Evolutionary conservation across 2,888 invertebrate genomes (phyloP), one percentile per base, ranked within the genome.

Genomic region (Nymphalis urticae): DNA sequence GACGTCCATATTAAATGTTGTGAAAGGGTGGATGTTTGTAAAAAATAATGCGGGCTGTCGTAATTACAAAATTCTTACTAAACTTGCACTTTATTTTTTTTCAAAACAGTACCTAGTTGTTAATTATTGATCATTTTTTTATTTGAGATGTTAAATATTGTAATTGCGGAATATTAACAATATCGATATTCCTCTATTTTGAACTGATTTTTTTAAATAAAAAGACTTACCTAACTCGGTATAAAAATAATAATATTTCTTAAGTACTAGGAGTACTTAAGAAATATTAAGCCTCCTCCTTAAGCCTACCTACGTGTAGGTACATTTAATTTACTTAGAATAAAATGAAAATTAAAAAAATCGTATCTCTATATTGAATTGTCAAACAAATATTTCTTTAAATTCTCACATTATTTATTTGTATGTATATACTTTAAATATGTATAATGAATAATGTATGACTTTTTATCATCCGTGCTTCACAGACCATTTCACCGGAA

Each of bases 401-500:
- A 56, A 13, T 42, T 58, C 36, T 48, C 32, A 61, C 27, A 61
- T 17, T 6, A 48, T 61, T 27, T 48, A 48, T 48, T 16, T 9
- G 53, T 1, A n/a, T 27, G 27, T 53, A 53, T 53, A n/a, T 54
- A 32, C 48, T n/a, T 42, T 32, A 48, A 54, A 48, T 62, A 62
- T 24, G 56, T 72, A 67, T 71, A 67, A 85, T 90, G 86, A 87
- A 89, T 88, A 84, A 88, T 88, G 81, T 79, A 89, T 83, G 79
- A 79, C 69, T 83, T 85, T 86, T 84, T 85, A 89, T 86, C 84
- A 78, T 85, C 80, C 85, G 82, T 82, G 78, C 84, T 81, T 88
- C 77, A 87, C 88, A 83, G 88, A 79, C 90, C 90, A 92, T 92
- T 91, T 86, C 87, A 79, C 84, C 90, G 86, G 89, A 89, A 90